These are phyloP conservation scores for Drosophila murphyi DNA, from an alignment of 1,140 invertebrate species.

Conservation along the genomic window DNA sequence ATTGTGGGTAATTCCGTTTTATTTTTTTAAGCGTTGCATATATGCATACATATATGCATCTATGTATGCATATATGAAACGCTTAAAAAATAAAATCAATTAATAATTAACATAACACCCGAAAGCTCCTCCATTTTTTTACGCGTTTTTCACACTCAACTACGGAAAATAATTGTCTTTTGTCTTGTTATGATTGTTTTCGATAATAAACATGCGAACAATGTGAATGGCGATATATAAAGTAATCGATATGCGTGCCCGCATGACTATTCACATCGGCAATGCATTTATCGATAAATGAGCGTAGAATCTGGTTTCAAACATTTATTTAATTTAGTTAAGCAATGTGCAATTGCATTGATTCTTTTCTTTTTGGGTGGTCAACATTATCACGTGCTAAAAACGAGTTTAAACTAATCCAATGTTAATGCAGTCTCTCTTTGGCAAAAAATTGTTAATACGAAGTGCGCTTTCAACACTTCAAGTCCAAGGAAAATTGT, in stretches of 20 bases:
- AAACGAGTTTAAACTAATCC: slow-evolving; percentile 60
- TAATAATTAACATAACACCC: slow-evolving; percentile 91
- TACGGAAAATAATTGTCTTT: slow-evolving; percentile 7
- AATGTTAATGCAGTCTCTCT: slow-evolving; percentile 70
- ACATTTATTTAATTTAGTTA: slow-evolving; percentile 23
- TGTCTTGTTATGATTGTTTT: slow-evolving; percentile 10
- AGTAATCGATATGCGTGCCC: not conserved
- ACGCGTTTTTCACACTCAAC: slow-evolving; percentile 9
- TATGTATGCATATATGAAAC: too few relatives aligned
- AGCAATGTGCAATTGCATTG: slow-evolving; percentile 20
- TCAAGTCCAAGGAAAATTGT: slow-evolving; percentile 94
- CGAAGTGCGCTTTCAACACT: not conserved
- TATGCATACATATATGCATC: too few relatives aligned
- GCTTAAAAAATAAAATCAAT: too few relatives aligned
- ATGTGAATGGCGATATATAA: not conserved
- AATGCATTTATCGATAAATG: slow-evolving; percentile 6
- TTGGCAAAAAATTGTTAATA: slow-evolving; percentile 48
- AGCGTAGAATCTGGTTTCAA: slow-evolving; percentile 1
- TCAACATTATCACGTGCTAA: slow-evolving; percentile 43
- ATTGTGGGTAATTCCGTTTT: too few relatives aligned
- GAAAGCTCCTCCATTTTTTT: slow-evolving; percentile 89
- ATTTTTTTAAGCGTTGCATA: too few relatives aligned
- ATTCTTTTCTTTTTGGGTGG: slow-evolving; percentile 29
- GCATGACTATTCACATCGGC: too few relatives aligned
- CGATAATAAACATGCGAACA: not conserved